Conservation (phyloP, 2,797 vertebrate species). For the Hephaestus fuliginosus region DNA sequence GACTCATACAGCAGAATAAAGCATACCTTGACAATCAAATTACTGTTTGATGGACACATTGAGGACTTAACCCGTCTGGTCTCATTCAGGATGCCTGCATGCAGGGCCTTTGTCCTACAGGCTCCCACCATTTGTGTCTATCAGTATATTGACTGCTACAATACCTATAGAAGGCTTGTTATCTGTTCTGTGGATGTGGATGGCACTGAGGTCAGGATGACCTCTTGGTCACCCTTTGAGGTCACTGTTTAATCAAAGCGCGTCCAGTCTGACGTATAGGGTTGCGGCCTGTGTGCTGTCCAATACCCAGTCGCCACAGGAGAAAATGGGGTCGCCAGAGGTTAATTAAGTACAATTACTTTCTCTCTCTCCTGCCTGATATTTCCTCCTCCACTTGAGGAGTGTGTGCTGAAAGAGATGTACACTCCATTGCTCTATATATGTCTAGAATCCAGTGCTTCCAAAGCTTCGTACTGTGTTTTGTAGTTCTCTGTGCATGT, state of each 20-base stretch:
- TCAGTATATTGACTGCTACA: no score
- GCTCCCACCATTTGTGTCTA: no score
- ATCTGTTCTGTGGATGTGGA: no score
- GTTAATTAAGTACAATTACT: conserved; percentile 84
- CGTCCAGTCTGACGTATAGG: conserved; percentile 68
- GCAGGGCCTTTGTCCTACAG: no score
- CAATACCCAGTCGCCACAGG: conserved; percentile 64
- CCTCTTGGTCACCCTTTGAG: conserved; percentile 4
- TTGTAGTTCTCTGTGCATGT: not conserved
- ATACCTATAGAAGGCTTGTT: no score
- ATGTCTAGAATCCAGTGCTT: not conserved
- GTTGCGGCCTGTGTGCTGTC: conserved; percentile 56
- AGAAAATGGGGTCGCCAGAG: conserved; percentile 81
- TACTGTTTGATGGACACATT: no score
- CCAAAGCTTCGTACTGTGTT: not conserved
- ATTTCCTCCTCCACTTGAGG: conserved; percentile 56
- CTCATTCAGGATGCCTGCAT: no score
- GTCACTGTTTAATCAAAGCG: conserved; percentile 76
- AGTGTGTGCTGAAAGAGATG: conserved; percentile 33
- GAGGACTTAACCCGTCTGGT: no score
- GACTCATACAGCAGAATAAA: no score
- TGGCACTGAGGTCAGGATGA: no score
- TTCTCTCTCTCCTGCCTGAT: conserved; percentile 55
- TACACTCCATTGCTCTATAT: conserved; percentile 18
- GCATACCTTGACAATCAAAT: no score